Evolutionary conservation across 2,888 invertebrate genomes (phyloP).

Genomic region (Lithosia quadra): DNA sequence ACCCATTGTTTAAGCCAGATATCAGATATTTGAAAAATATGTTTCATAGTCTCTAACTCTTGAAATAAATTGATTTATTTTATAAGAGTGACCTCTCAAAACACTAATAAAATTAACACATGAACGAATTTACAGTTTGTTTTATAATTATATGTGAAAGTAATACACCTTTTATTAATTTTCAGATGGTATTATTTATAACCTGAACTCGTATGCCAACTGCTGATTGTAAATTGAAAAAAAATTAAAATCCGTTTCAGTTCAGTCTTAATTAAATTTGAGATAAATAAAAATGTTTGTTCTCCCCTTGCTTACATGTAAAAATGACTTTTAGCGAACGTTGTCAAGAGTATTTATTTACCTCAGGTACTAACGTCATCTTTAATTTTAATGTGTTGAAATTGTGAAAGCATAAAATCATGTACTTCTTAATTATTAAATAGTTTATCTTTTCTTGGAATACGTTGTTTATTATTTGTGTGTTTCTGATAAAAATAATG

Average conservation of each 20-base stretch:
- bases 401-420: background rate
- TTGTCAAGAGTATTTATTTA: background rate
- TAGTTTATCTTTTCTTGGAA: constrained; percentile 56
- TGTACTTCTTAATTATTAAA: background rate
- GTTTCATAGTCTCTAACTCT: background rate
- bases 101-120: too few species aligned
- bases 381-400: background rate
- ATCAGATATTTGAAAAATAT: background rate
- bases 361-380: background rate
- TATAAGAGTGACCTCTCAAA: background rate
- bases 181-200: constrained; percentile 3
- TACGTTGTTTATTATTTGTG: constrained; percentile 24
- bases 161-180: background rate
- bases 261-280: background rate
- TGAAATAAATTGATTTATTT: background rate
- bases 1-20: constrained; percentile 4
- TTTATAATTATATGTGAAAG: background rate
- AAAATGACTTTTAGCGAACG: background rate
- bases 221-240: background rate
- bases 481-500: constrained; percentile 49
- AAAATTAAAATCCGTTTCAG: background rate
- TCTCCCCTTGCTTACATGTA: background rate
- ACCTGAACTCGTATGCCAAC: background rate
- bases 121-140: too few species aligned
- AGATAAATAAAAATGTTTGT: background rate